Conservation (phyloP, 2,113 vertebrate genomes). For the Cavia porcellus region DNA sequence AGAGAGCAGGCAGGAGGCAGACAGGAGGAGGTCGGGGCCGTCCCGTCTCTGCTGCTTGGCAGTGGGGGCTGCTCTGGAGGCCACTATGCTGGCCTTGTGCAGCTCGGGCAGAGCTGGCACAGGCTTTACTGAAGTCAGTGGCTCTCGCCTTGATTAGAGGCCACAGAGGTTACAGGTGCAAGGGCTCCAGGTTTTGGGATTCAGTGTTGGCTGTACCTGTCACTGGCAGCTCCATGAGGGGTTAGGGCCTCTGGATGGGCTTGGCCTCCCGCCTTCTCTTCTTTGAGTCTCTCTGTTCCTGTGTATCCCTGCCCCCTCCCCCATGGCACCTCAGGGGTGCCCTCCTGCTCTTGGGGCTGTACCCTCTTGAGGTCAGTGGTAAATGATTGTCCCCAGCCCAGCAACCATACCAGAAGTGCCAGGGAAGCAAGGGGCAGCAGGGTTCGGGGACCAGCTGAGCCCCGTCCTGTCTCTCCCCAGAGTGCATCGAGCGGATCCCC, state of each 20-base stretch:
- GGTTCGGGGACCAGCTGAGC: not conserved
- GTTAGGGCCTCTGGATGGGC: not conserved
- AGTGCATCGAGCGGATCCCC: conserved; percentile 95
- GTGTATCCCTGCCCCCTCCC: not conserved
- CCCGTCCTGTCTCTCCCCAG: conserved; percentile 83
- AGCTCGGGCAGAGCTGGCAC: not conserved
- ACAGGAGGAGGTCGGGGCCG: fast-evolving
- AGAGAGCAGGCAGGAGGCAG: no score
- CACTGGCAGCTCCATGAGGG: not conserved
- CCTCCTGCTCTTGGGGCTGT: not conserved
- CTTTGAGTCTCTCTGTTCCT: not conserved
- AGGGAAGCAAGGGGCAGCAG: not conserved
- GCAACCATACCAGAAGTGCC: not conserved
- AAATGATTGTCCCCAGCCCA: not conserved
- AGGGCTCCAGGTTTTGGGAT: not conserved
- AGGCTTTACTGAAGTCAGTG: not conserved
- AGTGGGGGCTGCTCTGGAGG: not conserved
- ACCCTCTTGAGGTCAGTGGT: not conserved
- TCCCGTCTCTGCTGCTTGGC: not conserved
- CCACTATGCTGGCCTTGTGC: not conserved
- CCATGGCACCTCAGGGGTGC: not conserved
- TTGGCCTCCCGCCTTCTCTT: not conserved
- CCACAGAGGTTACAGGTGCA: not conserved
- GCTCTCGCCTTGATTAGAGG: not conserved
- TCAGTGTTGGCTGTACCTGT: not conserved